Evolutionary conservation across 2,113 vertebrate genomes (phyloP), one percentile per base, ranked within the genome.

Genomic region (Mastomys coucha): DNA sequence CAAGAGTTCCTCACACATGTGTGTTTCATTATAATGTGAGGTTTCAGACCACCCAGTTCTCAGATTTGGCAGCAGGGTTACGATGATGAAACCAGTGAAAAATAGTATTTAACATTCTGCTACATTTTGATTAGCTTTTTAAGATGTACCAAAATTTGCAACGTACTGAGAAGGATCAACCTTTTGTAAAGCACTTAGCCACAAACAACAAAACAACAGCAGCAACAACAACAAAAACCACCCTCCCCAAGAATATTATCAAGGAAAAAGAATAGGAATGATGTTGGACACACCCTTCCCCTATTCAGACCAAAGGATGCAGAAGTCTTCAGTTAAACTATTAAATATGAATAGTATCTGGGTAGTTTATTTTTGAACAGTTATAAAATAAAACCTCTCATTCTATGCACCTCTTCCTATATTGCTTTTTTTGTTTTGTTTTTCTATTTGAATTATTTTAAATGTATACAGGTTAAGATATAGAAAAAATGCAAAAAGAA

Each of bases 401-500:
- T 49, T 84, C 69, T 92, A 7, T 89, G 39, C 16, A 39, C 63
- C 24, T 93, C 36, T 91, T 91, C 24, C 28, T 69, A 1, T 24
- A 33, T 96, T 91, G 63, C 56, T 33, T 91, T 91, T 45, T 3
- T 28, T 91, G 53, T 2, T 36, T 84, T 86, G 95, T 90, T 63
- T 81, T n/a, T 24, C n/a, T 17, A 63, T 96, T 94, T 77, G 87
- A 92, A 73, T 93, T 94, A 11, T 86, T 91, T 82, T 82, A 84
- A 88, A 51, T 89, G 5, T 84, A 42, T 28, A 56, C 12, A 92
- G 76, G 26, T 90, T 84, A 90, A 81, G 49, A 92, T 42, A 67
- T 53, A 80, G n/a, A 14, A 88, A 53, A 24, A 93, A 95, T 73
- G 39, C 45, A 89, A 91, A 78, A 51, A 8, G 60, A 87, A 88